Evolutionary conservation across 2,113 vertebrate species (phyloP).

Genomic region (Trogon melanurus): DNA sequence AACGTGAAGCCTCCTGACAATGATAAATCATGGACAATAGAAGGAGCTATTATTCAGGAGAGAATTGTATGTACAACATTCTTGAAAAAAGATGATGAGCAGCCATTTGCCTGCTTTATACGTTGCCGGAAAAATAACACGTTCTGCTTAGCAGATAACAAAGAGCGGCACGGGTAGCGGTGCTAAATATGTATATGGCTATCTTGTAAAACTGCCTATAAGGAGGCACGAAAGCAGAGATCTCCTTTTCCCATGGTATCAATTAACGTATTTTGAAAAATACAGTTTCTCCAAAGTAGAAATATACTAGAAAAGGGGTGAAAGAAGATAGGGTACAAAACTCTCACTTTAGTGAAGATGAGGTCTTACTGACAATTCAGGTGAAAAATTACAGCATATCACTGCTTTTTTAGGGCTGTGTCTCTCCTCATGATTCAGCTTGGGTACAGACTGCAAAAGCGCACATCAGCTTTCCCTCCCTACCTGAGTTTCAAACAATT

Average conservation of each 20-base stretch:
- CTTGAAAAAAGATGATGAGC: conserved; percentile 65
- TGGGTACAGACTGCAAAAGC: neutral
- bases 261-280: conserved; percentile 73
- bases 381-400: neutral
- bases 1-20: conserved; percentile 76
- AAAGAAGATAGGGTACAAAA: conserved; percentile 88
- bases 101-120: conserved; percentile 74
- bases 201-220: neutral
- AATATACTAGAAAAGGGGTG: conserved; percentile 67
- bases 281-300: conserved; percentile 63
- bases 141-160: conserved; percentile 69
- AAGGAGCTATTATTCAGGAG: conserved; percentile 80
- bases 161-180: neutral
- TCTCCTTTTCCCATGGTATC: conserved; percentile 25
- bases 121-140: conserved; percentile 38
- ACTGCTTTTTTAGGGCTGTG: neutral
- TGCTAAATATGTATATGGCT: neutral
- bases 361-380: conserved; percentile 63
- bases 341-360: conserved; percentile 92
- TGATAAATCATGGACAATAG: conserved; percentile 81
- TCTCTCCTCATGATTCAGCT: neutral
- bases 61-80: conserved; percentile 70
- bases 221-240: conserved; percentile 32
- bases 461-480: accelerated
- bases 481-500: accelerated